Conservation (phyloP, 2,888 invertebrate genomes). For the Bedellia somnulentella region DNA sequence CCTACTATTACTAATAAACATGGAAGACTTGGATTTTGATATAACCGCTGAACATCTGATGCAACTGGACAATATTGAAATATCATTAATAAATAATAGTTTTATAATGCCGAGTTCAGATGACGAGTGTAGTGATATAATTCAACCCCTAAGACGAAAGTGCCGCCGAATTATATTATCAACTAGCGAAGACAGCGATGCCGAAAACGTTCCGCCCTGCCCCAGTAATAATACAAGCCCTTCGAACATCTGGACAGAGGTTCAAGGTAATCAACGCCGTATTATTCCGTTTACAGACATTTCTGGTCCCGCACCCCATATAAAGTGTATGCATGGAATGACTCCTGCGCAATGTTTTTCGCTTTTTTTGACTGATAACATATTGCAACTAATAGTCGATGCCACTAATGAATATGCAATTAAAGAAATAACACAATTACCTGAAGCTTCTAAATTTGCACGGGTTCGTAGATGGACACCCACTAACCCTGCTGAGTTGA, state of each 20-base stretch:
- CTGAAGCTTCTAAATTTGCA: constrained; percentile 1
- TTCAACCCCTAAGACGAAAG: constrained; percentile 3
- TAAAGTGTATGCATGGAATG: constrained; percentile 7
- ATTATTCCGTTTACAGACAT: constrained; percentile 10
- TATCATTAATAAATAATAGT: constrained; percentile 7
- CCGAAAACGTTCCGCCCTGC: constrained; percentile 7
- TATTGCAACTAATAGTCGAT: constrained; percentile 11
- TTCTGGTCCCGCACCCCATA: constrained; percentile 4
- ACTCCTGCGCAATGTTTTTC: constrained; percentile 7
- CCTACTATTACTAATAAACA: background rate
- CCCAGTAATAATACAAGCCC: constrained; percentile 6
- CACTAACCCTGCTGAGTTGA: constrained; percentile 14
- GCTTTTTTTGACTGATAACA: constrained; percentile 8
- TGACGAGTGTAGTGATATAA: constrained; percentile 7
- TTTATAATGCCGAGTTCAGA: constrained; percentile 6
- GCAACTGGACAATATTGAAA: constrained; percentile 8
- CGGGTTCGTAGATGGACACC: constrained; percentile 11
- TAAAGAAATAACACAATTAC: constrained; percentile 6
- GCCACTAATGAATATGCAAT: constrained; percentile 11
- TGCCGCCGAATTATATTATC: constrained; percentile 4
- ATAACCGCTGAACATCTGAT: constrained; percentile 7
- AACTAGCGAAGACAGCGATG: constrained; percentile 6
- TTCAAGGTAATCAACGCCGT: constrained; percentile 9
- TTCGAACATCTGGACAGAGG: constrained; percentile 8
- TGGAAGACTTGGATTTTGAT: constrained; percentile 7